Conservation (phyloP, 2,797 vertebrate genomes). For the Thaleichthys pacificus region DNA sequence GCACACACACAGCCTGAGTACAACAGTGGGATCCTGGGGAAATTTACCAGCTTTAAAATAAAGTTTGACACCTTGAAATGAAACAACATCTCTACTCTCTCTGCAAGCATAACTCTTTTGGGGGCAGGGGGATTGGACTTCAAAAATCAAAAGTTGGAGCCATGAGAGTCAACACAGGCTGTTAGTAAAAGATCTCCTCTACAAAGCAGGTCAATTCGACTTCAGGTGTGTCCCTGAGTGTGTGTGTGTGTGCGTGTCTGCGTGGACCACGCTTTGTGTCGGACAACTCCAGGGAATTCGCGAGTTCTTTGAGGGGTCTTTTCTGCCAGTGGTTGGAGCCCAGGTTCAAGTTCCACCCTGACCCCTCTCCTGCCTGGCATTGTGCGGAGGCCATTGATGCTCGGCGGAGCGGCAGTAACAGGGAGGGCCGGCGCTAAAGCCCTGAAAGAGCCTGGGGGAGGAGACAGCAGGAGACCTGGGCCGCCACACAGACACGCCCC, state of each 20-base stretch:
- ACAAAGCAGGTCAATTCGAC: too few species aligned
- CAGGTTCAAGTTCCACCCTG: constrained; percentile 74
- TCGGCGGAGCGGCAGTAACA: constrained; percentile 78
- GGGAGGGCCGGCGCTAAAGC: constrained; percentile 65
- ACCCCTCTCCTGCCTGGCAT: constrained; percentile 63
- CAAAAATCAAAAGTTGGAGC: constrained; percentile 1
- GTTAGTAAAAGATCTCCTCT: too few species aligned
- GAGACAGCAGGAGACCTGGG: constrained; percentile 60
- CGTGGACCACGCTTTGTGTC: background rate
- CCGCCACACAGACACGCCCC: constrained; percentile 43
- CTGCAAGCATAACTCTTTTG: background rate
- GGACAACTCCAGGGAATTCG: constrained; percentile 23
- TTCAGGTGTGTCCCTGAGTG: background rate
- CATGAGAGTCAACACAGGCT: too few species aligned
- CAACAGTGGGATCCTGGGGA: background rate
- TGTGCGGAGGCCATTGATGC: constrained; percentile 70
- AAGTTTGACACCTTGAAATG: background rate
- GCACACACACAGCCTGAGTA: too few species aligned
- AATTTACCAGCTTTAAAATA: background rate
- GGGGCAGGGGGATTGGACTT: too few species aligned
- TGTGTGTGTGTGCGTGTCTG: background rate
- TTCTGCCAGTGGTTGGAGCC: constrained; percentile 50
- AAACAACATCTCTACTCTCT: background rate
- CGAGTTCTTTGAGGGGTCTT: constrained; percentile 40
- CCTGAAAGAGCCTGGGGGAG: constrained; percentile 63